These are phyloP conservation scores for Okapia johnstoni DNA, from an alignment of 2,113 vertebrate genomes.

Conservation along the genomic window DNA sequence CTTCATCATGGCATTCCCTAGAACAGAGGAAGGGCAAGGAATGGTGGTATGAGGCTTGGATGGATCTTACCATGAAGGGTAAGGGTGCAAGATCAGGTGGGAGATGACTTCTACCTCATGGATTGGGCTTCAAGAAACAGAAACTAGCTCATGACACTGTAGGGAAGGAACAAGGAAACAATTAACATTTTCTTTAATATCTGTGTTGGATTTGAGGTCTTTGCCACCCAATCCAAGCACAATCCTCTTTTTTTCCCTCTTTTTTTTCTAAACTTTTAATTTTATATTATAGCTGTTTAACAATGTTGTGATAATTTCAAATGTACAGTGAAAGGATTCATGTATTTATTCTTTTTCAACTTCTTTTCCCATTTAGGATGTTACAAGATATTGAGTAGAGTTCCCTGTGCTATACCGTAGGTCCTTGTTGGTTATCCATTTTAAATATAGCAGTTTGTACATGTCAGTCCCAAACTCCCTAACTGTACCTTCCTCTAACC, in stretches of 20 bases:
- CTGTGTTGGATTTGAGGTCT: neutral
- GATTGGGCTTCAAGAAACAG: neutral
- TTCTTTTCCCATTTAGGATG: neutral
- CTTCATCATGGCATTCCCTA: neutral
- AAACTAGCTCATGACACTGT: neutral
- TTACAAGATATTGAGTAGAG: neutral
- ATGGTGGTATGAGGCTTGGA: neutral
- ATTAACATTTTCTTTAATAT: neutral
- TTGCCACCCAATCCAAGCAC: neutral
- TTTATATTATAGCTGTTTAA: neutral
- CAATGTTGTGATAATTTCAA: neutral
- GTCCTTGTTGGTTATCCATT: neutral
- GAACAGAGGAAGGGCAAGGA: neutral
- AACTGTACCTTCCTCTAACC: neutral
- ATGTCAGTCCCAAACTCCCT: neutral
- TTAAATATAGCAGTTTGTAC: neutral
- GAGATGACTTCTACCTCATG: neutral
- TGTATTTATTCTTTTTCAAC: neutral
- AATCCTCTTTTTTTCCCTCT: neutral
- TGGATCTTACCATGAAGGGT: neutral
- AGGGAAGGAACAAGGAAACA: neutral
- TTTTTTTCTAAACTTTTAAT: neutral
- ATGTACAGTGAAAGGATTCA: neutral
- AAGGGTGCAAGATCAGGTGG: neutral
- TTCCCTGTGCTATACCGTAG: neutral